Conservation (phyloP, 2,888 invertebrate species). For the Tillus elongatus region DNA sequence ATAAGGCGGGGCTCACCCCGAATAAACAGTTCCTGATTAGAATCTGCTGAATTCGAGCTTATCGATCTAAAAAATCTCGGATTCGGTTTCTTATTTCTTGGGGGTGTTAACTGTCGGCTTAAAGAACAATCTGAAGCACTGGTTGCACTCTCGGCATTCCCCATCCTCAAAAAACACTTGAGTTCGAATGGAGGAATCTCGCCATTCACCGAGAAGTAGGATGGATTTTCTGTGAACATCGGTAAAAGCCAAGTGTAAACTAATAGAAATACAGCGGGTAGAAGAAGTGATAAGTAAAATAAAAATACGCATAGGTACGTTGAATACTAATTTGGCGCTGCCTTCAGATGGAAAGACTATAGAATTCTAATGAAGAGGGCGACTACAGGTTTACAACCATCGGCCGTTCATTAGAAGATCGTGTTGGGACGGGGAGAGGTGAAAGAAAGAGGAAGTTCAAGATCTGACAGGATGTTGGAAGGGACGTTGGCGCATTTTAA, state of each 20-base stretch:
- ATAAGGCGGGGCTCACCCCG: slow-evolving; percentile 62
- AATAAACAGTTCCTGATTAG: slow-evolving; percentile 55
- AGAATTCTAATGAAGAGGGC: too few species aligned
- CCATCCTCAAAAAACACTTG: too few species aligned
- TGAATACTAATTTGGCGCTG: too few species aligned
- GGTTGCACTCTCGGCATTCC: slow-evolving; percentile 24
- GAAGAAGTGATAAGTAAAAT: too few species aligned
- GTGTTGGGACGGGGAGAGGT: too few species aligned
- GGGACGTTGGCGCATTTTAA: slow-evolving; percentile 28
- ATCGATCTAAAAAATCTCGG: slow-evolving; percentile 47
- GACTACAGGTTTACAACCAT: too few species aligned
- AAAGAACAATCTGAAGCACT: slow-evolving; percentile 27
- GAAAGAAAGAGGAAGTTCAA: slow-evolving; percentile 24
- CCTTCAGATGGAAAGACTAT: too few species aligned
- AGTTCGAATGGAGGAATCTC: slow-evolving; percentile 23
- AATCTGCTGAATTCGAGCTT: slow-evolving; percentile 53
- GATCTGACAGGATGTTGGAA: slow-evolving; percentile 27
- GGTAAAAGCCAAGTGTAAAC: too few species aligned
- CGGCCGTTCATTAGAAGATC: too few species aligned
- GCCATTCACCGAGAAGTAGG: slow-evolving; percentile 61
- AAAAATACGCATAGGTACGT: too few species aligned
- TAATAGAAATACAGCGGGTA: too few species aligned
- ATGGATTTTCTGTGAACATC: slow-evolving; percentile 64
- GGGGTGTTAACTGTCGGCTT: slow-evolving; percentile 32
- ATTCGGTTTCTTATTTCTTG: slow-evolving; percentile 20